Evolutionary conservation across 2,888 invertebrate genomes (phyloP), one percentile per base, ranked within the genome.

Genomic region (Petrolisthes cinctipes): DNA sequence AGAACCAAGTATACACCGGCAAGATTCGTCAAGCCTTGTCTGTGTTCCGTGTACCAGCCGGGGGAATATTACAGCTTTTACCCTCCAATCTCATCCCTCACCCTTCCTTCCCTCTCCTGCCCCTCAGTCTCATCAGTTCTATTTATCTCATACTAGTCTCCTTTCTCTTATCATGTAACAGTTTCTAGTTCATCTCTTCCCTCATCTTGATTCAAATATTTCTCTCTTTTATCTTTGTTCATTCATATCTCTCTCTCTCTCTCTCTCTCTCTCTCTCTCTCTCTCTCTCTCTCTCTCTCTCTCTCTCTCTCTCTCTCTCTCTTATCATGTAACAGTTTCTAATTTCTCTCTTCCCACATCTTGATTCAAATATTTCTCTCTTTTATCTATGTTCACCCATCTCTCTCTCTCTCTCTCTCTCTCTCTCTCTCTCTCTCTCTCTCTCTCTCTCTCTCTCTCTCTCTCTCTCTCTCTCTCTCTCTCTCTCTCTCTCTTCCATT

Each of bases 371-470:
- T 61, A 9, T 61, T 3, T 61, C 1, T 71, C 20, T 4, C 71
- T 71, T n/a, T n/a, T 71, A 14, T 71, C 20, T 71, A 1, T 71
- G 6, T 71, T n/a, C 71, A 9, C 75, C 37, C 53, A 37, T 53
- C 9, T 73, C 37, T 6, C n/a, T 20, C 71, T 71, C 6, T 80
- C n/a, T 23, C 23, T 80, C 80, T 57, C n/a, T 20, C 61, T 79
- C 79, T 17, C 37, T 76, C 76, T 37, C 14, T 11, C 51, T 79
- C 78, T 79, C 37, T 37, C 54, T 79, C 53, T 79, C n/a, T 20
- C 57, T 80, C 80, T 57, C n/a, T 80, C n/a, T 23, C 23, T 80
- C 80, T 57, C n/a, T 20, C 61, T 79, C 79, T 17, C 37, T 76
- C 76, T 37, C 14, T 11, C 51, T 79, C 78, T 79, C 37, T 37